phyloP scores from a whole-genome alignment of 2,113 vertebrate genomes.

The Candoia aspera region DNA sequence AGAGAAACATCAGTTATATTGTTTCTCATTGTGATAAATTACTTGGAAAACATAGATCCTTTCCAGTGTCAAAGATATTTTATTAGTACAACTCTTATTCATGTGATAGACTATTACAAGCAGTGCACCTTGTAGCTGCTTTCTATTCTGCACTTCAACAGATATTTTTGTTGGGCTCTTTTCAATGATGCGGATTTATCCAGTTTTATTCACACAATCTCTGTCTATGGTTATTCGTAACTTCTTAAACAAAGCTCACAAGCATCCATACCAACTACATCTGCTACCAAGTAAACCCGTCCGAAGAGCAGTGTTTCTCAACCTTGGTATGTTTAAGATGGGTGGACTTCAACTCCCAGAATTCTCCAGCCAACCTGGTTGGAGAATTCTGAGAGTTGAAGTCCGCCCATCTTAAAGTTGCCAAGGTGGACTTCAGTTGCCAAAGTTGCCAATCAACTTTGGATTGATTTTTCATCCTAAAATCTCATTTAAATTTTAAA shows the following conservation, averaged over 20 bases:
- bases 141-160: neutral
- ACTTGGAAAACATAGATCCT: conserved; percentile 30
- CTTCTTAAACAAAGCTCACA: neutral
- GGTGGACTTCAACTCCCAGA: neutral
- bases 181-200: neutral
- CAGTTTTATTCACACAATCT: neutral
- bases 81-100: neutral
- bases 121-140: too few species aligned
- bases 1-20: conserved; percentile 1
- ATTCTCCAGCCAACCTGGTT: too few species aligned
- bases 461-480: too few species aligned
- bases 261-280: neutral
- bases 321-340: neutral
- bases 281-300: neutral
- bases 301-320: neutral
- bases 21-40: conserved; percentile 39
- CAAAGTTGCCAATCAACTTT: too few species aligned
- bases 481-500: too few species aligned
- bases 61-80: conserved; percentile 22
- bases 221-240: neutral
- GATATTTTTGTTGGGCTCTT: neutral
- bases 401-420: too few species aligned
- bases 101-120: neutral
- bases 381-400: too few species aligned
- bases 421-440: too few species aligned